Percentiles rank a stretch among this genome's conserved stretches.
These are phyloP conservation scores for Agelaius phoeniceus DNA, from an alignment of 2,113 vertebrate species.

Conservation along the genomic window DNA sequence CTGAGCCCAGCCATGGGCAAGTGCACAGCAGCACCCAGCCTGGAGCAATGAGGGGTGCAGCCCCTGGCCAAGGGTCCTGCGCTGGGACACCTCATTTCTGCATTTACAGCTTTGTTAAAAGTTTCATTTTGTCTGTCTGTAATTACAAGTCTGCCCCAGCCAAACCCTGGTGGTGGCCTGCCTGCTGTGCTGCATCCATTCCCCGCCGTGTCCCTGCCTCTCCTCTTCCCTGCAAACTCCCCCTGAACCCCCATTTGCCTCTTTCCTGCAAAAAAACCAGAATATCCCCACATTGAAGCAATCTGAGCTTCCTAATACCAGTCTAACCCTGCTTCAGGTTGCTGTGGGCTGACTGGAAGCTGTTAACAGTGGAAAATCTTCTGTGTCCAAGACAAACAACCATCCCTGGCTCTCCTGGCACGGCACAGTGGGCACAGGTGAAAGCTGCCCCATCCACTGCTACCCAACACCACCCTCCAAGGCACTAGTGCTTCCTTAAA, in stretches of 20 bases:
- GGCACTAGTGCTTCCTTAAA: not conserved
- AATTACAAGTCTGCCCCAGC: not conserved
- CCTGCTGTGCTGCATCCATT: not conserved
- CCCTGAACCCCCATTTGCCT: not conserved
- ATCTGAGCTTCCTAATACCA: fast-evolving
- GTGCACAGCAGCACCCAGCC: not conserved
- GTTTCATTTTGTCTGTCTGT: not conserved
- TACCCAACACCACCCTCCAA: not conserved
- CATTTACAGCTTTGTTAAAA: not conserved
- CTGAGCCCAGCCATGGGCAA: fast-evolving
- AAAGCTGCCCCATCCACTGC: not conserved
- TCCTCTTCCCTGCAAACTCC: not conserved
- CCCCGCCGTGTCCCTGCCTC: fast-evolving
- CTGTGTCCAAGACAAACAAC: not conserved
- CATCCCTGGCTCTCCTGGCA: not conserved
- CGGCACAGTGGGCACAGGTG: fast-evolving
- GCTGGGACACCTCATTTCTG: not conserved
- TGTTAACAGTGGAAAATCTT: not conserved
- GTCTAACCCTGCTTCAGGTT: not conserved
- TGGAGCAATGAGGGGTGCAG: not conserved
- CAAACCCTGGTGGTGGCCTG: not conserved
- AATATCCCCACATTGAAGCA: not conserved
- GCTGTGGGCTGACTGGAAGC: not conserved
- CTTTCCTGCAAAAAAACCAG: not conserved
- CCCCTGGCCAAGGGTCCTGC: not conserved